Evolutionary conservation across 2,797 vertebrate genomes (phyloP).

Genomic region (Coreius guichenoti): DNA sequence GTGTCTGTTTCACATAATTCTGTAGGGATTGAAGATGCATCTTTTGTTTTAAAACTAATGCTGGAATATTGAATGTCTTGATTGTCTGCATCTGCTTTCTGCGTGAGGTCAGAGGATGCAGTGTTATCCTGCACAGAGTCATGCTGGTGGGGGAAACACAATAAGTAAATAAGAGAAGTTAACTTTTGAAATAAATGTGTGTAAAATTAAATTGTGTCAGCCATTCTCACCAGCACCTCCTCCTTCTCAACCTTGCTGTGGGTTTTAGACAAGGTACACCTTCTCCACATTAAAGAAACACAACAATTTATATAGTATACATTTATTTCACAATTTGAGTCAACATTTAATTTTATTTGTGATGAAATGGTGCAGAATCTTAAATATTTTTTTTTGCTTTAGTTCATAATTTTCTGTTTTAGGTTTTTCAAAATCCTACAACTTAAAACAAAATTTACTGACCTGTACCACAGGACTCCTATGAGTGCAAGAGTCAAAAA

Average conservation of each 20-base stretch:
- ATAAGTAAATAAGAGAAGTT: background rate
- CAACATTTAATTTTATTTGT: background rate
- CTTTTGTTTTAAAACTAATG: slow-evolving; percentile 10
- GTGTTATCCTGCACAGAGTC: background rate
- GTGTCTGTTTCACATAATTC: background rate
- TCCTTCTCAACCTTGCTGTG: background rate
- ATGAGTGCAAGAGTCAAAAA: slow-evolving; percentile 13
- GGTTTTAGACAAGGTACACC: background rate
- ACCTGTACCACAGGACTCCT: slow-evolving; percentile 15
- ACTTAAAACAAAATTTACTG: background rate
- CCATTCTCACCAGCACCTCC: slow-evolving; percentile 1
- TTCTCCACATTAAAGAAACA: slow-evolving; percentile 30
- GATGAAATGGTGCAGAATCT: background rate
- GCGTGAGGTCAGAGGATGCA: background rate
- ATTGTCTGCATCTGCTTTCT: background rate
- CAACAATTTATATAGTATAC: background rate
- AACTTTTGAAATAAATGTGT: background rate
- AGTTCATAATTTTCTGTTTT: background rate
- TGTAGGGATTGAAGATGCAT: background rate
- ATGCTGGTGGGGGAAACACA: background rate
- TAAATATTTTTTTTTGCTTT: background rate
- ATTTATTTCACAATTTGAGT: background rate
- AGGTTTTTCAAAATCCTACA: background rate
- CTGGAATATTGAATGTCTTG: slow-evolving; percentile 34
- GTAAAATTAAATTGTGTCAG: background rate